Conservation (phyloP, 2,888 invertebrate species). For the Trypoxylon attenuatum region DNA sequence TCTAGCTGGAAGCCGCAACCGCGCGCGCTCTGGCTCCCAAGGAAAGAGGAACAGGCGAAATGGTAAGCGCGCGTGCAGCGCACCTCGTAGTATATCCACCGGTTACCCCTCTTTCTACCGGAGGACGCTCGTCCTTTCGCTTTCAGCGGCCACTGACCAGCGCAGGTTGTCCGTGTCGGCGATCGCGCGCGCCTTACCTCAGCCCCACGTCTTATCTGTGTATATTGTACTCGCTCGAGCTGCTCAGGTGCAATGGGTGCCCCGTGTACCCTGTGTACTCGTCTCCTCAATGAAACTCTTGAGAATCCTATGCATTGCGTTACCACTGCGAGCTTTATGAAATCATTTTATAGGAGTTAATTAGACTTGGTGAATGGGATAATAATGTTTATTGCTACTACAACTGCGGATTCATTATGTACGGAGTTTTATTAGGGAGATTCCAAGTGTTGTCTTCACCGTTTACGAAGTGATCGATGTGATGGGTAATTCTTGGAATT, state of each 20-base stretch:
- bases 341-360: no score
- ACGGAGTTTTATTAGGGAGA: no score
- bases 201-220: neutral
- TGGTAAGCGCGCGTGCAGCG: slow-evolving; percentile 16
- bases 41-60: slow-evolving; percentile 42
- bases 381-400: no score
- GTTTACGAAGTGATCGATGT: no score
- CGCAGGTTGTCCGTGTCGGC: slow-evolving; percentile 7
- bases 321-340: no score
- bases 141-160: slow-evolving; percentile 59
- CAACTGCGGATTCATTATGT: no score
- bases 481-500: no score
- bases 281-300: no score
- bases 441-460: no score
- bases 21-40: slow-evolving; percentile 16
- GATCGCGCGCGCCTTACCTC: slow-evolving; percentile 19
- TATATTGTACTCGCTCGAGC: neutral
- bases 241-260: neutral
- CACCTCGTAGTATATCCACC: slow-evolving; percentile 35
- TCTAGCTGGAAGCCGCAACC: neutral
- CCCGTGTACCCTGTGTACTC: neutral
- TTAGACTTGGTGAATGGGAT: no score
- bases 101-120: slow-evolving; percentile 27
- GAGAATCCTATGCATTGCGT: no score
- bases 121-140: slow-evolving; percentile 56